A percentile compares a stretch with the other conserved stretches of the same genome.
phyloP scores from a whole-genome alignment of 2,797 vertebrate genomes.

The Coregonus ussuriensis region DNA sequence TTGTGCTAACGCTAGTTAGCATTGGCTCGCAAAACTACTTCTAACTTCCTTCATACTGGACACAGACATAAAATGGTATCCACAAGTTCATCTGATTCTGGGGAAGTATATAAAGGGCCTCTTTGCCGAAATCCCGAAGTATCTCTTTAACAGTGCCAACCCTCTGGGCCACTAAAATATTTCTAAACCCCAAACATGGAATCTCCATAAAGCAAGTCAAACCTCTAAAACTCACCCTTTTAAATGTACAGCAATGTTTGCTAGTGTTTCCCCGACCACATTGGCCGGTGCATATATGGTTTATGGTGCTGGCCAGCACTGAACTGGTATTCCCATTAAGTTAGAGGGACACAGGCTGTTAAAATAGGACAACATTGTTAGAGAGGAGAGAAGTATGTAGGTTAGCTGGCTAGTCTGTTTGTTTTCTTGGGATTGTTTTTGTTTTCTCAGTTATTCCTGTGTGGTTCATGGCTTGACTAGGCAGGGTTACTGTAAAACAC shows the following conservation, averaged over 20 bases:
- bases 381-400: conserved; percentile 31
- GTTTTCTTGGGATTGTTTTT: conserved; percentile 35
- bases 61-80: too few species aligned
- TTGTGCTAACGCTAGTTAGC: too few species aligned
- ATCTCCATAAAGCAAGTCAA: neutral
- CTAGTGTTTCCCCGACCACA: neutral
- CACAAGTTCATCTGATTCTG: too few species aligned
- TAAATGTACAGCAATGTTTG: neutral
- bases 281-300: conserved; percentile 1
- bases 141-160: neutral
- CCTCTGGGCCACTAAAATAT: neutral
- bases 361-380: neutral
- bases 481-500: neutral
- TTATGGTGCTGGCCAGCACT: neutral
- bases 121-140: too few species aligned
- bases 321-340: neutral
- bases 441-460: conserved; percentile 15
- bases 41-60: too few species aligned
- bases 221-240: neutral
- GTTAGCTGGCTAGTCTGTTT: conserved; percentile 14
- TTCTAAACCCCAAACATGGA: neutral
- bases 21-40: too few species aligned
- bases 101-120: too few species aligned
- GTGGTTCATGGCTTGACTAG: conserved; percentile 1
- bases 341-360: neutral